Percentiles rank a stretch among this genome's conserved stretches.
phyloP scores from a whole-genome alignment of 2,888 invertebrate genomes.

The Papilio protenor region DNA sequence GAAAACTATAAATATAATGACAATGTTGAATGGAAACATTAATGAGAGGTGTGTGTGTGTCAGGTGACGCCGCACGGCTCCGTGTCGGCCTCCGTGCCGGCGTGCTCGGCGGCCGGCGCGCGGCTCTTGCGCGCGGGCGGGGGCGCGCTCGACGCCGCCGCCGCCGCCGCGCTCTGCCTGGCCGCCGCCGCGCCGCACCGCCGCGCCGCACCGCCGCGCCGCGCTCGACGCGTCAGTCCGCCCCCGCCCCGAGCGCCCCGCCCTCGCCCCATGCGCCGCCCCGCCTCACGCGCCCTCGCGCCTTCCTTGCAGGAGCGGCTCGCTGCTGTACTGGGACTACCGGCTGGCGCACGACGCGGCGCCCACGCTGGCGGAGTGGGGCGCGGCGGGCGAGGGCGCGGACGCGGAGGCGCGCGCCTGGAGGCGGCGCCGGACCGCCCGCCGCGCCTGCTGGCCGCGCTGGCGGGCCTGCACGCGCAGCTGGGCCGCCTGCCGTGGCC shows the following conservation, averaged over 20 bases:
- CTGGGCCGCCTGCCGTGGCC: conserved; percentile 60
- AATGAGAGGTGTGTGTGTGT: conserved; percentile 30
- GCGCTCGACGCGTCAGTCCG: conserved; percentile 90
- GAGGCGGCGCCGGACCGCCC: conserved; percentile 88
- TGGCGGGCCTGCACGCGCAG: conserved; percentile 61
- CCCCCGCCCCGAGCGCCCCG: not conserved
- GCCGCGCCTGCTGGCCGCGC: conserved; percentile 90
- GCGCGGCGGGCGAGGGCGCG: conserved; percentile 48
- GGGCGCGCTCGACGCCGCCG: conserved; percentile 92
- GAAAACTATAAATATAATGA: too few species aligned
- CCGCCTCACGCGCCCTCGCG: not conserved
- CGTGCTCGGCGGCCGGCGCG: conserved; percentile 89
- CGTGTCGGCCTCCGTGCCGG: conserved; percentile 88
- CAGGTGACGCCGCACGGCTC: conserved; percentile 90
- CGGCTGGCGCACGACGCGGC: conserved; percentile 67
- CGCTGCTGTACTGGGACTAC: conserved; percentile 89
- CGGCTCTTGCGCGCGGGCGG: conserved; percentile 86
- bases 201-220: too few species aligned
- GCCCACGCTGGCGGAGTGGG: conserved; percentile 81
- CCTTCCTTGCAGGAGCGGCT: conserved; percentile 86
- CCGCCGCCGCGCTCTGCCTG: conserved; percentile 89
- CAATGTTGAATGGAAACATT: not conserved
- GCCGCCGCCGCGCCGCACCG: conserved; percentile 90
- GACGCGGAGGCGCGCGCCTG: conserved; percentile 84
- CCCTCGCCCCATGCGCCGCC: too few species aligned